Evolutionary conservation across 2,113 vertebrate species (phyloP).

Genomic region (Anarhynchus alexandrinus): DNA sequence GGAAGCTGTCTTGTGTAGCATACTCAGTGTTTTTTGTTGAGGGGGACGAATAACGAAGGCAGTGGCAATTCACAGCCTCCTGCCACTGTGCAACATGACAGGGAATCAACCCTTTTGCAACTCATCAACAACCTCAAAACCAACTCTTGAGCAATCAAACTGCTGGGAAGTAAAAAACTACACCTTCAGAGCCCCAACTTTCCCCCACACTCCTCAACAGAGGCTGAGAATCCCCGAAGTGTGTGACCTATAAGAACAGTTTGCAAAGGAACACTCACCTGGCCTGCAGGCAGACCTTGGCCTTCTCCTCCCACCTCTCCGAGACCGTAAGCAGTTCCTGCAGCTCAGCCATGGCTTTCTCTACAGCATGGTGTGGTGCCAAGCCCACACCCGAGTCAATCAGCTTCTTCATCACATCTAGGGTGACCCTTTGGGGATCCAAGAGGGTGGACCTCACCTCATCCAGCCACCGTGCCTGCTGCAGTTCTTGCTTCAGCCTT

Average conservation of each 20-base stretch:
- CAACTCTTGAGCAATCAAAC: not conserved
- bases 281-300: constrained; percentile 91
- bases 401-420: constrained; percentile 96
- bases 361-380: constrained; percentile 94
- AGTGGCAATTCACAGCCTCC: not conserved
- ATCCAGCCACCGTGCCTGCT: constrained; percentile 97
- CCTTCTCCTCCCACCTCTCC: constrained; percentile 97
- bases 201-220: not conserved
- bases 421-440: constrained; percentile 90
- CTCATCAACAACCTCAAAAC: not conserved
- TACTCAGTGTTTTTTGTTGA: not conserved
- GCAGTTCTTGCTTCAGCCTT: constrained; percentile 91
- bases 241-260: not conserved
- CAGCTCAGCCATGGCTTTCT: constrained; percentile 97
- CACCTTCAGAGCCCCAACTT: not conserved
- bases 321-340: constrained; percentile 97
- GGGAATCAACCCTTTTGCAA: not conserved
- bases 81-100: not conserved
- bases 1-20: not conserved
- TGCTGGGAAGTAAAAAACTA: not conserved
- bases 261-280: constrained; percentile 76
- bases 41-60: not conserved
- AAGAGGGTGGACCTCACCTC: constrained; percentile 92
- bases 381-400: constrained; percentile 96
- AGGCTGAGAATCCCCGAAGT: not conserved